Conservation (phyloP, 2,888 invertebrate species). For the Meiosimyza platycephala region DNA sequence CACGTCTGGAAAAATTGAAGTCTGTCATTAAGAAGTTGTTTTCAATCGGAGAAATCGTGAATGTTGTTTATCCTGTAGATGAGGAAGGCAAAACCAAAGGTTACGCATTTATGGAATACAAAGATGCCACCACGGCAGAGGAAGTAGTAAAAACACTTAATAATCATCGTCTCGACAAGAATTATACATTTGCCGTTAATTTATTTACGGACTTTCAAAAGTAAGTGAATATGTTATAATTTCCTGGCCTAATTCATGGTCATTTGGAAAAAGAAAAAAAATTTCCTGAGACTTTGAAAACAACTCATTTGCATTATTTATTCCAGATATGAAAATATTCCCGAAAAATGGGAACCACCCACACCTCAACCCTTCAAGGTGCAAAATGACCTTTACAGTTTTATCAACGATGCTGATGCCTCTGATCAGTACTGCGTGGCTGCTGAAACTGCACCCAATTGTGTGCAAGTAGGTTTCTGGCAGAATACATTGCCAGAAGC, state of each 20-base stretch:
- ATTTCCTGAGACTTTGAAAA: not conserved
- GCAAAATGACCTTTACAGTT: slow-evolving; percentile 92
- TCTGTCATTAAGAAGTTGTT: slow-evolving; percentile 92
- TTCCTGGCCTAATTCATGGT: not conserved
- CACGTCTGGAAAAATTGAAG: slow-evolving; percentile 91
- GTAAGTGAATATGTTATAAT: slow-evolving; percentile 68
- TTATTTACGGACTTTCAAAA: slow-evolving; percentile 96
- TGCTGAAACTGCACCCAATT: slow-evolving; percentile 81
- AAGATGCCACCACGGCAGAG: slow-evolving; percentile 83
- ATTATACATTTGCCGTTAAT: slow-evolving; percentile 93
- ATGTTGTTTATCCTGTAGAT: slow-evolving; percentile 86
- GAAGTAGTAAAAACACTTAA: slow-evolving; percentile 90
- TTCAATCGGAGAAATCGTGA: slow-evolving; percentile 87
- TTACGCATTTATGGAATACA: slow-evolving; percentile 93
- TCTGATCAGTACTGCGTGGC: slow-evolving; percentile 96
- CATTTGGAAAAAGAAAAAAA: not conserved
- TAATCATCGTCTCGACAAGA: slow-evolving; percentile 95
- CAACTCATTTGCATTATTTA: not conserved
- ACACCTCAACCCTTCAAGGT: slow-evolving; percentile 89
- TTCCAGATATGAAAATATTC: slow-evolving; percentile 82
- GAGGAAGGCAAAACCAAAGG: slow-evolving; percentile 90
- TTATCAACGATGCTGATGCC: slow-evolving; percentile 92
- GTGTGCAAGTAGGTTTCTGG: slow-evolving; percentile 85
- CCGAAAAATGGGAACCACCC: slow-evolving; percentile 94
- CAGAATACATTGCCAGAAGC: slow-evolving; percentile 92